A percentile compares a stretch with the other conserved stretches of the same genome.
Evolutionary conservation across 2,113 vertebrate species (phyloP).

Genomic region (Noturus placidus): DNA sequence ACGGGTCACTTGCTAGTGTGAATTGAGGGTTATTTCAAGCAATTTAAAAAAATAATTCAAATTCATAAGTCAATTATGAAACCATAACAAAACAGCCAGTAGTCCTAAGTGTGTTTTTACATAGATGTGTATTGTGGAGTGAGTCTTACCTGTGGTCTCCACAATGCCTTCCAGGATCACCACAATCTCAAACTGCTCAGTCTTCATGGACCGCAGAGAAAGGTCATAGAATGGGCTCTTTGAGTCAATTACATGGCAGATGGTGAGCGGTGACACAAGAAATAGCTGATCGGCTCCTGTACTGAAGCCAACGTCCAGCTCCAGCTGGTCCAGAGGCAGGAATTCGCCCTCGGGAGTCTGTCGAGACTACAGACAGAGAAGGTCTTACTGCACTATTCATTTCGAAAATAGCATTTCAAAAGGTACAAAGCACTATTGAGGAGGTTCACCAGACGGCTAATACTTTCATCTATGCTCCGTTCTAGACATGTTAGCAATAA

Average conservation of each 20-base stretch:
- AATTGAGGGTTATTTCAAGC: neutral
- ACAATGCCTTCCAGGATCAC: slow-evolving; percentile 90
- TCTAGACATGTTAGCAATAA: neutral
- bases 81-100: neutral
- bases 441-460: neutral
- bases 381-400: neutral
- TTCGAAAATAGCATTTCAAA: neutral
- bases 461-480: neutral
- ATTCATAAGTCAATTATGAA: neutral
- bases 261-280: slow-evolving; percentile 87
- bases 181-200: slow-evolving; percentile 87
- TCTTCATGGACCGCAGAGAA: slow-evolving; percentile 83
- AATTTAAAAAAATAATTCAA: neutral
- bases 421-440: neutral
- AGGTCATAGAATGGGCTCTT: slow-evolving; percentile 90
- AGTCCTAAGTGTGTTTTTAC: neutral
- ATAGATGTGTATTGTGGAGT: neutral
- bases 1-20: neutral
- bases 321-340: slow-evolving; percentile 86
- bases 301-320: slow-evolving; percentile 89
- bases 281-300: slow-evolving; percentile 89
- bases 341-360: slow-evolving; percentile 90
- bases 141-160: slow-evolving; percentile 83
- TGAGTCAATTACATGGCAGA: slow-evolving; percentile 87
- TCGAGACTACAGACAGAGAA: slow-evolving; percentile 71